Base-by-base conservation (phyloP, 2,113 vertebrate species). In the Pteronura brasiliensis region DNA sequence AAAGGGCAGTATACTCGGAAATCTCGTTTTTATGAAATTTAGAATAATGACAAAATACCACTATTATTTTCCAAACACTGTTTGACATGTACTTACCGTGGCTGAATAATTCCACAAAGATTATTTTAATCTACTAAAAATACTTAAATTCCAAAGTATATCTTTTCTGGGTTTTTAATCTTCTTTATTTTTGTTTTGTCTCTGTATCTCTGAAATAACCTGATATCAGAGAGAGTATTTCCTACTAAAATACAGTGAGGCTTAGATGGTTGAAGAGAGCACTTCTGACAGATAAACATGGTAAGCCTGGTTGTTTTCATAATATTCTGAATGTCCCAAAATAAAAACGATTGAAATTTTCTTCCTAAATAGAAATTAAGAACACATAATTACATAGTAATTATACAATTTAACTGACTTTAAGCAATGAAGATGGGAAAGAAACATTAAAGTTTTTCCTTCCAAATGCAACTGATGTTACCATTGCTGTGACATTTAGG, bases 131-230 rank as follows among this genome's bases (percentile, higher is more conserved):
- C 25, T 71, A 77, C 69, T 39, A 44, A 92, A 84, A 83, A 71
- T 13, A 74, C 3, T 90, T 87, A 65, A 80, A 86, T 95, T 96
- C 57, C n/a, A 76, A 84, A 81, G 63, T 95, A 12, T 13, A 27
- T 87, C 69, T 84, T 92, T 71, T 59, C 12, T 79, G 7, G 21
- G 18, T 39, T 88, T 95, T 91, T 74, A 36, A 52, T 80, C 15
- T 90, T 36, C 36, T 83, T 86, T 92, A 55, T 61, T 90, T 95
- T 97, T 96, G 31, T 93, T 97, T 97, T 97, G 72, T 97, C 74
- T 87, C 11, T 95, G 55, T 71, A 36, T 91, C 93, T 93, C 96
- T 98, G 91, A 98, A 93, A 97, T 97, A 92, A 96, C 36, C 59
- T 96, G 72, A 52, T 95, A 88, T 63, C 85, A 93, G 61, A 79